A percentile compares a stretch with the other conserved stretches of the same genome.
Conservation (phyloP, 2,113 vertebrate species). For the Takifugu flavidus region DNA sequence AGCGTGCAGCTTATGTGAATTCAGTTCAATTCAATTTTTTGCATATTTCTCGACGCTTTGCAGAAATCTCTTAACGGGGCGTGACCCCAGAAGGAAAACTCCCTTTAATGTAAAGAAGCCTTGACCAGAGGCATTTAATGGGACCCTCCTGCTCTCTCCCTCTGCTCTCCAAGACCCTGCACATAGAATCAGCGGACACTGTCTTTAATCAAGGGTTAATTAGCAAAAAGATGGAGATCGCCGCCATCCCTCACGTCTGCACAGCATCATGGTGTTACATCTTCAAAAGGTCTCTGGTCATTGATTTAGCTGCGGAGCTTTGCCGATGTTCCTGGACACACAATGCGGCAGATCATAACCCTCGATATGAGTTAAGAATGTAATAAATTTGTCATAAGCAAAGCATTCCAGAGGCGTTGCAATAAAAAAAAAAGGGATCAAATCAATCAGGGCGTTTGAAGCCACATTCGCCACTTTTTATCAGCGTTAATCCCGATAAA, state of each 20-base stretch:
- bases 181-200: background rate
- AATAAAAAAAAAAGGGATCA: background rate
- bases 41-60: no score
- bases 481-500: no score
- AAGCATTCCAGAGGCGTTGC: constrained; percentile 1
- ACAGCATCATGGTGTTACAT: constrained; percentile 30
- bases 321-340: constrained; percentile 45
- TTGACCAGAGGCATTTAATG: no score
- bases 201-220: background rate
- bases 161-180: no score
- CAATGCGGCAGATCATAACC: constrained; percentile 20
- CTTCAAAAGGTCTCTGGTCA: constrained; percentile 36
- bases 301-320: constrained; percentile 54
- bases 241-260: background rate
- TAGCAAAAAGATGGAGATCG: background rate
- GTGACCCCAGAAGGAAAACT: no score
- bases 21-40: no score
- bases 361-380: constrained; percentile 43
- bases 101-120: no score
- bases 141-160: no score
- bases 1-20: no score
- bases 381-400: constrained; percentile 28
- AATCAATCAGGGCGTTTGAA: background rate
- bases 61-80: no score
- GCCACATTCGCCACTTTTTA: background rate